phyloP scores from a whole-genome alignment of 2,113 vertebrate genomes.

The Cinclus mexicanus region DNA sequence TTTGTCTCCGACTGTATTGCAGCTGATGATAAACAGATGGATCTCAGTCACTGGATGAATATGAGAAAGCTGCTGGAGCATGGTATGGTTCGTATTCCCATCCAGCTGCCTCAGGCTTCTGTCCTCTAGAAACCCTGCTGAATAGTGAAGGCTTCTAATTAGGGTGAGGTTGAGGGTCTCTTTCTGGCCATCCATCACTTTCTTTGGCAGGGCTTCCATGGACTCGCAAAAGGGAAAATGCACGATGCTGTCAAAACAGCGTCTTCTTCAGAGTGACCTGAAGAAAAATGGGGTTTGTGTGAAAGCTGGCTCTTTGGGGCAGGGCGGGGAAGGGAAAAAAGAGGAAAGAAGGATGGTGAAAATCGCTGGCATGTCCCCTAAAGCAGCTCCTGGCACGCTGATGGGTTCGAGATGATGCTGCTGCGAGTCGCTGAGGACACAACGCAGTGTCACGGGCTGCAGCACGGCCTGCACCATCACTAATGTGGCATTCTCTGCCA shows the following conservation, averaged over 20 bases:
- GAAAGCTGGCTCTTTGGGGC: not conserved
- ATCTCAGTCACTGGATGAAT: slow-evolving; percentile 12
- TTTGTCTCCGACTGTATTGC: slow-evolving; percentile 31
- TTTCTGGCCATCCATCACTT: slow-evolving; percentile 18
- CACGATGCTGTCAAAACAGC: not conserved
- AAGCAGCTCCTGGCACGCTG: not conserved
- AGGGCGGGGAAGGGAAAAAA: not conserved
- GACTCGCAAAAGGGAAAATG: not conserved
- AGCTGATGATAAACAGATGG: slow-evolving; percentile 61
- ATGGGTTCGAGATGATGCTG: not conserved
- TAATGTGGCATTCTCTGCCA: too few relatives aligned
- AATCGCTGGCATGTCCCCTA: not conserved
- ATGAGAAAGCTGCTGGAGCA: slow-evolving; percentile 26
- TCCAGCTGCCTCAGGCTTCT: slow-evolving; percentile 35
- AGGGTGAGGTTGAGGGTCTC: slow-evolving; percentile 14
- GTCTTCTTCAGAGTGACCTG: not conserved
- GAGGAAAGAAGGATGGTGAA: not conserved
- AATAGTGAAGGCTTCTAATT: slow-evolving; percentile 20
- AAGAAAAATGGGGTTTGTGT: not conserved
- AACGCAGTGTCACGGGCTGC: too few relatives aligned
- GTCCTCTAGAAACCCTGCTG: slow-evolving; percentile 20
- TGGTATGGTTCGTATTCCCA: slow-evolving; percentile 12
- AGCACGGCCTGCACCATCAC: too few relatives aligned
- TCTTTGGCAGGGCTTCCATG: not conserved
- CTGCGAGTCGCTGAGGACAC: too few relatives aligned